These are phyloP conservation scores for Pogonocichla stellata DNA, from an alignment of 2,113 vertebrate genomes.

Conservation along the genomic window DNA sequence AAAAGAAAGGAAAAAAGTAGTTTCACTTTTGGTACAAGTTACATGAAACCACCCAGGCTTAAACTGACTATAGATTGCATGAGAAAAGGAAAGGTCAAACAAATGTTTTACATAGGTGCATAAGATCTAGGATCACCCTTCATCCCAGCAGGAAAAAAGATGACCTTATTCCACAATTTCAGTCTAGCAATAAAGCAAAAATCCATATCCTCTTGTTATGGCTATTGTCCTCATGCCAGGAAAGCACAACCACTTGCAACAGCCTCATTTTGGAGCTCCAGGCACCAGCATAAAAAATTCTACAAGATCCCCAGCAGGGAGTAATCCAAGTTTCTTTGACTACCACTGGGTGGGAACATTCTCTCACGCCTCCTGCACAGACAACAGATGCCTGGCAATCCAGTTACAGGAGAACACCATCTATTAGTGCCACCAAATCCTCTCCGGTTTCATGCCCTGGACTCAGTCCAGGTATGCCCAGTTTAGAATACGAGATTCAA, in stretches of 20 bases:
- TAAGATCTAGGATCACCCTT: neutral
- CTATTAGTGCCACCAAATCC: neutral
- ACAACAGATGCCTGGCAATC: neutral
- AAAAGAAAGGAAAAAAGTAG: too few relatives aligned
- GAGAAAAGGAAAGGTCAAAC: neutral
- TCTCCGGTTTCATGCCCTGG: neutral
- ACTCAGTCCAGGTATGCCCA: neutral
- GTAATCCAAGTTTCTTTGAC: neutral
- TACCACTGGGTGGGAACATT: neutral
- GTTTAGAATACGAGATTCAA: neutral
- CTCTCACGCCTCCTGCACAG: neutral
- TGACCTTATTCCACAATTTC: neutral
- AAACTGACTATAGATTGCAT: neutral
- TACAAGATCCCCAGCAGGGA: neutral
- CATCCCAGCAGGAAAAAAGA: neutral
- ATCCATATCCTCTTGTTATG: neutral
- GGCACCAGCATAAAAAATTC: neutral
- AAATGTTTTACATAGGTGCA: neutral
- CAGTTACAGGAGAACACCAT: neutral
- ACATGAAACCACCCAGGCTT: neutral
- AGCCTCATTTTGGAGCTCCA: neutral
- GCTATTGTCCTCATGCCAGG: neutral
- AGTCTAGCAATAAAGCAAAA: neutral
- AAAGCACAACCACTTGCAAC: neutral
- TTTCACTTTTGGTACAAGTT: neutral